Evolutionary conservation across 1,140 invertebrate species (phyloP).

Genomic region (Tetramorium parvispinum): DNA sequence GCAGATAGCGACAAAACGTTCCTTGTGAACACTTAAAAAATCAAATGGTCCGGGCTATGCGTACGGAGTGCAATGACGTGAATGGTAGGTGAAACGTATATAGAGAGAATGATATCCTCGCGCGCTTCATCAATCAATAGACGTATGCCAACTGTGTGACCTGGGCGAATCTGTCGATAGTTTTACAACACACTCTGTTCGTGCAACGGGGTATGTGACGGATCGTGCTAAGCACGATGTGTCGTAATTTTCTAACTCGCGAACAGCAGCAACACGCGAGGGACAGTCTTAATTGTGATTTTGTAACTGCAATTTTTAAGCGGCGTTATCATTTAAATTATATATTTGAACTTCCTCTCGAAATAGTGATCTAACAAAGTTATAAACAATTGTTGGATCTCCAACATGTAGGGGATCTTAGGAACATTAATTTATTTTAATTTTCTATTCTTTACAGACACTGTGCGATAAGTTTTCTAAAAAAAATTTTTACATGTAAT

Average conservation of each 20-base stretch:
- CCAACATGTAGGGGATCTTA: background rate
- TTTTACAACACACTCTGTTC: constrained; percentile 34
- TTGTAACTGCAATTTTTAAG: background rate
- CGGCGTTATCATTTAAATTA: background rate
- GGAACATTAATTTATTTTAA: background rate
- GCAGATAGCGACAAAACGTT: constrained; percentile 31
- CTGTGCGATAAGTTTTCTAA: background rate
- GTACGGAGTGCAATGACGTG: background rate
- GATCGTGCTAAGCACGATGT: constrained; percentile 3
- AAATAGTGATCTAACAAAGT: background rate
- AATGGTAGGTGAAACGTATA: constrained; percentile 17
- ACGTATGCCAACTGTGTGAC: constrained; percentile 52
- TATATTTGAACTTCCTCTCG: background rate
- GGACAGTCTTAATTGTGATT: background rate
- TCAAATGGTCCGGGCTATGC: constrained; percentile 25
- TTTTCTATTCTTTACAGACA: background rate
- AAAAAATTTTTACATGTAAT: background rate
- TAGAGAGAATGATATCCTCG: constrained; percentile 44
- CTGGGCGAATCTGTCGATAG: constrained; percentile 35
- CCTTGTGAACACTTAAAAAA: constrained; percentile 39
- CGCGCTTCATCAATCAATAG: constrained; percentile 49
- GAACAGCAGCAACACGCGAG: background rate
- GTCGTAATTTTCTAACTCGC: constrained; percentile 23
- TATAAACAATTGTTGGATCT: background rate
- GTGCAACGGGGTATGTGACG: constrained; percentile 1